Evolutionary conservation across 2,888 invertebrate genomes (phyloP).

Genomic region (Zaprionus bogoriensis): DNA sequence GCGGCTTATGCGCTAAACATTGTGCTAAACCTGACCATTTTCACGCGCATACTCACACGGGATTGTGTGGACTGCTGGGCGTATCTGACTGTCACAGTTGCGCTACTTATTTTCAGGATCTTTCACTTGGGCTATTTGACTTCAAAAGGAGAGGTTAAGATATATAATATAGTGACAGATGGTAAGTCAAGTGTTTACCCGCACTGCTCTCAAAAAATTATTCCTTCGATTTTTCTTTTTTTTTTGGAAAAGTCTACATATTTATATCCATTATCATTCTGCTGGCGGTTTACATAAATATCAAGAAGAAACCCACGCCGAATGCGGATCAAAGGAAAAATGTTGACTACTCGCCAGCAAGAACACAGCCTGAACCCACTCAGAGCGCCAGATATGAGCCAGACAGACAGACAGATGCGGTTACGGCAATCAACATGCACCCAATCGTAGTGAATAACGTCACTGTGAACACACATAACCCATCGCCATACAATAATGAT

Average conservation of each 20-base stretch:
- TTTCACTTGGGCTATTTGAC: not conserved
- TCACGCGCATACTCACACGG: not conserved
- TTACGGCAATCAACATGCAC: not conserved
- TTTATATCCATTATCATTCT: not conserved
- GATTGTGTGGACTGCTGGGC: not conserved
- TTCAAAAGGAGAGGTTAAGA: not conserved
- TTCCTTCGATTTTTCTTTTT: not conserved
- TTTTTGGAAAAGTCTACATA: not conserved
- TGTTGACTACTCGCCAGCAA: not conserved
- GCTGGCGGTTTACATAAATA: not conserved
- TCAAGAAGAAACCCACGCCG: not conserved
- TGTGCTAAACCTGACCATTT: not conserved
- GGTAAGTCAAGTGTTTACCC: too few relatives aligned
- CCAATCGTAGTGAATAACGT: not conserved
- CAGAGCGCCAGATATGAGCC: not conserved
- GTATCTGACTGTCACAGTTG: not conserved
- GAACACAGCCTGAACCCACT: not conserved
- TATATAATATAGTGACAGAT: not conserved
- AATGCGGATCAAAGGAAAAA: not conserved
- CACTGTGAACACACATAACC: too few relatives aligned
- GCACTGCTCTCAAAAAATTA: too few relatives aligned
- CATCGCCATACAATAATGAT: too few relatives aligned
- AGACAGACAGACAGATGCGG: not conserved
- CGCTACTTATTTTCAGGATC: not conserved
- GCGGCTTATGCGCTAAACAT: not conserved